Evolutionary conservation across 2,888 invertebrate genomes (phyloP).

Genomic region (Opisthograptis luteolata): DNA sequence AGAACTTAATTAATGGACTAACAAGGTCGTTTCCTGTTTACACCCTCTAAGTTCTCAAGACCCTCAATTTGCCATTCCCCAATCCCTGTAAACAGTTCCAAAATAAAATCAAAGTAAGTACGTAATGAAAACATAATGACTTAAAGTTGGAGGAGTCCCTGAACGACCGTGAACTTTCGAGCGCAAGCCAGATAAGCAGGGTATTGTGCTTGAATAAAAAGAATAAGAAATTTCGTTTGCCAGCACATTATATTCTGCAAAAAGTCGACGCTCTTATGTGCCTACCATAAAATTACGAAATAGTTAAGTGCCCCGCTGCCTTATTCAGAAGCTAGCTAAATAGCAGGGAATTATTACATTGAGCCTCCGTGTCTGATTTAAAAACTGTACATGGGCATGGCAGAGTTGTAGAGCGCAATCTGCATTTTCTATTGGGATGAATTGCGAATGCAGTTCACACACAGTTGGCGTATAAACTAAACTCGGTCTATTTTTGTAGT

Average conservation of each 20-base stretch:
- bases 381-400: slow-evolving; percentile 6
- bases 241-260: slow-evolving; percentile 29
- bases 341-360: slow-evolving; percentile 22
- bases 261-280: slow-evolving; percentile 20
- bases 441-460: slow-evolving; percentile 18
- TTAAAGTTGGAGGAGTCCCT: slow-evolving; percentile 32
- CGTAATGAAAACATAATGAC: slow-evolving; percentile 39
- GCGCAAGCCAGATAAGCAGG: slow-evolving; percentile 14
- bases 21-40: slow-evolving; percentile 29
- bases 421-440: slow-evolving; percentile 20
- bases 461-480: slow-evolving; percentile 11
- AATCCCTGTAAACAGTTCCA: slow-evolving; percentile 31
- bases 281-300: slow-evolving; percentile 25
- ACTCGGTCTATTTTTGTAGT: slow-evolving; percentile 12
- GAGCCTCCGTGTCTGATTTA: slow-evolving; percentile 17
- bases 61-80: slow-evolving; percentile 24
- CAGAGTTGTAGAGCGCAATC: slow-evolving; percentile 6
- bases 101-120: slow-evolving; percentile 39
- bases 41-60: slow-evolving; percentile 21
- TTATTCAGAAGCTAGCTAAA: slow-evolving; percentile 22
- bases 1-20: slow-evolving; percentile 24
- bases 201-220: slow-evolving; percentile 26
- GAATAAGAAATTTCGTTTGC: slow-evolving; percentile 20
- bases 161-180: slow-evolving; percentile 38
- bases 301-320: slow-evolving; percentile 27